A percentile compares a stretch with the other conserved stretches of the same genome.
These are phyloP conservation scores for Larimichthys polyactis DNA, from an alignment of 2,113 vertebrate species.

Conservation along the genomic window DNA sequence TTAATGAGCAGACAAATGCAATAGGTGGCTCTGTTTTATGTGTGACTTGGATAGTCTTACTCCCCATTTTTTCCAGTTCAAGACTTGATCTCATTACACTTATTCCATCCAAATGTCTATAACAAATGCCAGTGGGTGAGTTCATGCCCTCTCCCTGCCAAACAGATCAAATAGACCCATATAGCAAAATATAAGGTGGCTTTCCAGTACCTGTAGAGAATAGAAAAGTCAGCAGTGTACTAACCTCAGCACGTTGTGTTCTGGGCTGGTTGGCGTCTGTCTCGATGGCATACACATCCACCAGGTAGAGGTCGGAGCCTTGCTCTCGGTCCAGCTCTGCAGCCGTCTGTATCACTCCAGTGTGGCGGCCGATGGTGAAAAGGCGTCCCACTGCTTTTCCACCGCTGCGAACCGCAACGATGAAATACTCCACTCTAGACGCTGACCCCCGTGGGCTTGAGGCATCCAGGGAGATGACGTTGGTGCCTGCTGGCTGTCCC, in stretches of 20 bases:
- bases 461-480: slow-evolving; percentile 94
- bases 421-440: slow-evolving; percentile 94
- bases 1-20: slow-evolving; percentile 51
- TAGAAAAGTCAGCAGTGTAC: slow-evolving; percentile 50
- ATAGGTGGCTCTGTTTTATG: slow-evolving; percentile 62
- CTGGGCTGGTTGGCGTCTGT: slow-evolving; percentile 89
- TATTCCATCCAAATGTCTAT: slow-evolving; percentile 70
- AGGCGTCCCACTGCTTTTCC: slow-evolving; percentile 91
- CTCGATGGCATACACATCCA: slow-evolving; percentile 98
- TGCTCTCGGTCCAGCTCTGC: slow-evolving; percentile 95
- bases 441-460: slow-evolving; percentile 88
- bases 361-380: slow-evolving; percentile 93
- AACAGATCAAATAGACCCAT: slow-evolving; percentile 48
- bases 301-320: slow-evolving; percentile 92
- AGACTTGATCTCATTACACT: slow-evolving; percentile 70
- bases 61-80: slow-evolving; percentile 45
- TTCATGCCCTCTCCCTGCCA: slow-evolving; percentile 68
- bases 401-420: slow-evolving; percentile 91
- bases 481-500: slow-evolving; percentile 94
- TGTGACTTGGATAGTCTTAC: slow-evolving; percentile 64
- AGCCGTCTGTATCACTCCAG: slow-evolving; percentile 93
- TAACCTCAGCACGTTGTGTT: slow-evolving; percentile 96
- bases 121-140: slow-evolving; percentile 65
- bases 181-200: slow-evolving; percentile 34
- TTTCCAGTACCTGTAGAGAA: slow-evolving; percentile 56